Evolutionary conservation across 2,113 vertebrate genomes (phyloP).

Genomic region (Petromus typicus): DNA sequence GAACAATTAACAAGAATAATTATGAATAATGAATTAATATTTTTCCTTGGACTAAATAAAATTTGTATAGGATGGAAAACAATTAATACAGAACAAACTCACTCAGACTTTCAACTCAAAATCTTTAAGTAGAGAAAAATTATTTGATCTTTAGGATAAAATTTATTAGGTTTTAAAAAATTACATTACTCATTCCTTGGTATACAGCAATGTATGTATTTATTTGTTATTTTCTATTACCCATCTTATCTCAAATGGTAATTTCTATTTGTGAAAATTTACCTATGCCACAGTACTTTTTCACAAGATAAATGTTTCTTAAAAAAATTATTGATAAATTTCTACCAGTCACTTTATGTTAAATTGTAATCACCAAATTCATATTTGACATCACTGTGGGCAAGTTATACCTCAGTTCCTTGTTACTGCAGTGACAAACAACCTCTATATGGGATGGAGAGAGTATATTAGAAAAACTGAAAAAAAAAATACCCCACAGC

Average conservation of each 20-base stretch:
- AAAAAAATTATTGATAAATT: background rate
- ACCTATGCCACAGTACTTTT: background rate
- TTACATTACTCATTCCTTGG: background rate
- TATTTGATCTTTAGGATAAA: background rate
- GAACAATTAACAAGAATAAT: slow-evolving; percentile 7
- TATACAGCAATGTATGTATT: background rate
- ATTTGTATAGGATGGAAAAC: background rate
- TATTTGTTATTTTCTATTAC: background rate
- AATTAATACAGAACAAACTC: background rate
- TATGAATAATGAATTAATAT: background rate
- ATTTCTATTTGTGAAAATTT: slow-evolving; percentile 27
- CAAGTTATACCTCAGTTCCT: background rate
- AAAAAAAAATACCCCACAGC: background rate
- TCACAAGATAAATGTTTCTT: background rate
- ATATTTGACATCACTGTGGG: background rate
- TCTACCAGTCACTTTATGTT: background rate
- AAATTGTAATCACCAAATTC: background rate
- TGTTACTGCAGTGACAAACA: background rate
- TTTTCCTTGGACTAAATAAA: background rate
- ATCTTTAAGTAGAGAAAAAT: background rate
- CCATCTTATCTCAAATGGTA: background rate
- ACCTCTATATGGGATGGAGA: background rate
- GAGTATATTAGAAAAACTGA: background rate
- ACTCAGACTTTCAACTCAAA: background rate
- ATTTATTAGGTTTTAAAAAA: background rate